Conservation (phyloP, 2,888 invertebrate species). For the Liodrosophila aerea region DNA sequence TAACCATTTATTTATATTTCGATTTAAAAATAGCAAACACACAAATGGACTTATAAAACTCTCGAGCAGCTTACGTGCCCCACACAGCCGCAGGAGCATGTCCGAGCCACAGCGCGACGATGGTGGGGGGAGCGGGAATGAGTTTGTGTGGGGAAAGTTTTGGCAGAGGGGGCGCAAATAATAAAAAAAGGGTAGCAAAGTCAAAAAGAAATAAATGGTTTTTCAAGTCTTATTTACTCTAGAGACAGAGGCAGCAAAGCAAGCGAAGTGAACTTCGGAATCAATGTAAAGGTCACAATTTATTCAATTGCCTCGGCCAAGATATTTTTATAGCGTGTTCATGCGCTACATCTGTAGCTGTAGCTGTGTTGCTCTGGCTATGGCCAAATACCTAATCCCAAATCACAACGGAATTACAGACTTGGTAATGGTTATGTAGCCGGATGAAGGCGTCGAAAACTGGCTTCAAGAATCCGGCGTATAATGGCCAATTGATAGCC, state of each 20-base stretch:
- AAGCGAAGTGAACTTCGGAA: conserved; percentile 44
- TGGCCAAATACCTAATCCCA: conserved; percentile 66
- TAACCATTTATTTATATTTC: conserved; percentile 70
- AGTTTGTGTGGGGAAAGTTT: background rate
- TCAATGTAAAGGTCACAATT: conserved; percentile 78
- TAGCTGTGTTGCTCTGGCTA: conserved; percentile 5
- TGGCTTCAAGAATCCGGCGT: conserved; percentile 57
- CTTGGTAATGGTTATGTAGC: conserved; percentile 70
- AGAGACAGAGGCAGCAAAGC: conserved; percentile 9
- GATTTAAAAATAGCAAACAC: conserved; percentile 69
- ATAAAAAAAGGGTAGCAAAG: conserved; percentile 68
- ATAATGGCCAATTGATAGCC: conserved; percentile 78
- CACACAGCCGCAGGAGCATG: conserved; percentile 18
- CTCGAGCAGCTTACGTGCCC: conserved; percentile 66
- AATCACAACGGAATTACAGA: conserved; percentile 77
- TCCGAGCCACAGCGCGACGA: conserved; percentile 5
- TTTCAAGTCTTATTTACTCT: conserved; percentile 70
- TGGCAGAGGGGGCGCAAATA: conserved; percentile 7
- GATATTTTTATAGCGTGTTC: conserved; percentile 75
- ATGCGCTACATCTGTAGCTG: conserved; percentile 44
- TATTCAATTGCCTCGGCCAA: conserved; percentile 73
- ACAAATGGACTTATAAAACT: conserved; percentile 73
- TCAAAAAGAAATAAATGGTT: conserved; percentile 72
- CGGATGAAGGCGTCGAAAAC: conserved; percentile 41
- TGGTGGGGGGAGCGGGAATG: background rate